Evolutionary conservation across 2,113 vertebrate genomes (phyloP).

Genomic region (Pedetes capensis): DNA sequence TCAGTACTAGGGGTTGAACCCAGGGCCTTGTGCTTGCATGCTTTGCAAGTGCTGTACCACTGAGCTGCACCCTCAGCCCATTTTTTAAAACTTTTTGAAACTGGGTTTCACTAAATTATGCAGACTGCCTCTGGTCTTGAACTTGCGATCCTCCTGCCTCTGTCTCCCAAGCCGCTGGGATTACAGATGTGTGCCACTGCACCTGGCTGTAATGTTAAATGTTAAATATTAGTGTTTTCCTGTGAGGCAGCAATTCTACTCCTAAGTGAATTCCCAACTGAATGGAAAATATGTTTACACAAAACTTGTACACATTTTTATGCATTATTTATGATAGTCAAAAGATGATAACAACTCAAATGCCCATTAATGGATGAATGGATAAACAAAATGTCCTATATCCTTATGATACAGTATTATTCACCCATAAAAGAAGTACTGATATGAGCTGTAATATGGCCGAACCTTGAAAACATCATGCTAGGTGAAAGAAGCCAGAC

Average conservation of each 20-base stretch:
- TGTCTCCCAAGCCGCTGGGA: no score
- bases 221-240: background rate
- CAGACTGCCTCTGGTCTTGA: no score
- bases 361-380: background rate
- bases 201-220: no score
- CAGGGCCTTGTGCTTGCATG: no score
- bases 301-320: background rate
- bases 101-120: no score
- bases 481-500: background rate
- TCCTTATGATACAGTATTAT: background rate
- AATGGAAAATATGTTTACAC: background rate
- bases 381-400: background rate
- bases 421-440: background rate
- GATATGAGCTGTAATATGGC: background rate
- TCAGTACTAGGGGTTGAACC: no score
- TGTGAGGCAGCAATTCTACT: background rate
- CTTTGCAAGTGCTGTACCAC: no score
- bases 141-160: no score
- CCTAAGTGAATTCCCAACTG: background rate
- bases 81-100: no score
- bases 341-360: background rate
- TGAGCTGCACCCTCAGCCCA: no score
- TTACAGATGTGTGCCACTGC: no score
- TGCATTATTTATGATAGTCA: background rate
- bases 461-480: background rate